Base-by-base conservation (phyloP, 2,888 invertebrate genomes). In the Ferdinandea cuprea region DNA sequence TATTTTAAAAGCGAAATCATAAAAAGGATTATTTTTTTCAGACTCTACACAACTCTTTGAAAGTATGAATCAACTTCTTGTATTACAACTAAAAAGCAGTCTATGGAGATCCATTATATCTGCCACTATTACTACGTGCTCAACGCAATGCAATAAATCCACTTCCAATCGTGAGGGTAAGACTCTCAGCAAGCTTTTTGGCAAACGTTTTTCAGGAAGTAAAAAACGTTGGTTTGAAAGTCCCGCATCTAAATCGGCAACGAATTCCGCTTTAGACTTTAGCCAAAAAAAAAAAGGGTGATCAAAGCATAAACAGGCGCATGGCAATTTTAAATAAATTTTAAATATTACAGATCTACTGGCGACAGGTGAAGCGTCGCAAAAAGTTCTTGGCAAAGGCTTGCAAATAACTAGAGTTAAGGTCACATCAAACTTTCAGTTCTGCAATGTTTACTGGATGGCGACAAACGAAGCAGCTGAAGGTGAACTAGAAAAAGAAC, bases 311-410 rank as follows among this genome's bases (percentile, higher is more conserved):
- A 8, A 89, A 91, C 0, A 92, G 94, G 42, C 92, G 96, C 86
- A 91, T 93, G 19, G 91, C 92, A 0, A 94, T 96, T 84, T 90
- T 97, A 1, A 96, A 96, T 89, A 95, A 96, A 90, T 88, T 96
- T 56, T 96, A 86, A 92, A 95, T 76, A 94, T 97, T 7, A 95
- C 96, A 0, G 96, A 96, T 88, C 90, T 96, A 32, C 93, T 97
- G 93, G 93, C 95, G 0, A 95, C 95, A 0, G 95, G 95, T 0
- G 93, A 94, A 86, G 91, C 93, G 30, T 91, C 94, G 1, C 90
- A 92, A 56, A 90, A 92, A 58, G 91, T 96, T 79, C 86, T 94
- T 11, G 95, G 95, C 7, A 92, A 92, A 85, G 94, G 94, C 8
- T 92, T 90, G 59, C 95, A 96, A 91, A 93, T 96, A 81, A 94